phyloP scores from a whole-genome alignment of 2,113 vertebrate genomes.

The Charina bottae region DNA sequence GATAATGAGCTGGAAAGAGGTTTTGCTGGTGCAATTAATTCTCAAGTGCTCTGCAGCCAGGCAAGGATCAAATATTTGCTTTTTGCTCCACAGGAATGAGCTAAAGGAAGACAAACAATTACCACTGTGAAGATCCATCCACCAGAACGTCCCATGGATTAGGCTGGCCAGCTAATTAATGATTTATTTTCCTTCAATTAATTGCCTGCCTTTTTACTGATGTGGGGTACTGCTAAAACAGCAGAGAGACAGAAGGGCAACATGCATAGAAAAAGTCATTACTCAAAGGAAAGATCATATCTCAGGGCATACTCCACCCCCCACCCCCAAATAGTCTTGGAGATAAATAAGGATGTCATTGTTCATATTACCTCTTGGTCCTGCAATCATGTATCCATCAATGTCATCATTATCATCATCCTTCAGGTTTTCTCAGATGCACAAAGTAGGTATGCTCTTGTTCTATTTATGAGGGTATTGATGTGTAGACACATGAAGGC shows the following conservation, averaged over 20 bases:
- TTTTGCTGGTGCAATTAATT: conserved; percentile 17
- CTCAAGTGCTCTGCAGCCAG: neutral
- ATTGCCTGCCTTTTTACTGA: conserved; percentile 19
- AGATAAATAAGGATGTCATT: neutral
- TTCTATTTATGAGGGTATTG: no score
- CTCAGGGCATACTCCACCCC: neutral
- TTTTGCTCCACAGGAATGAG: neutral
- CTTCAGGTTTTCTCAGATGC: no score
- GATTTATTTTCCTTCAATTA: neutral
- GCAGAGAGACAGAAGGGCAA: neutral
- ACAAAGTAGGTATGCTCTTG: no score
- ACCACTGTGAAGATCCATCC: neutral
- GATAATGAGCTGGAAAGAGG: conserved; percentile 27
- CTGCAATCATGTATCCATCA: neutral
- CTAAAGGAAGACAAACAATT: conserved; percentile 27
- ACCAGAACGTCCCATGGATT: neutral
- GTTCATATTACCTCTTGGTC: neutral
- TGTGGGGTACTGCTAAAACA: neutral
- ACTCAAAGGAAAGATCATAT: neutral
- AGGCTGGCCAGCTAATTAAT: neutral
- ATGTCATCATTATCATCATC: neutral
- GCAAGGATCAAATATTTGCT: conserved; percentile 2
- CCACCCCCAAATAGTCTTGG: neutral
- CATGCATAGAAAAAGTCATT: neutral
- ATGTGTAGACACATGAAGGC: no score